These are phyloP conservation scores for Plotosus lineatus DNA, from an alignment of 2,113 vertebrate species.

Conservation along the genomic window DNA sequence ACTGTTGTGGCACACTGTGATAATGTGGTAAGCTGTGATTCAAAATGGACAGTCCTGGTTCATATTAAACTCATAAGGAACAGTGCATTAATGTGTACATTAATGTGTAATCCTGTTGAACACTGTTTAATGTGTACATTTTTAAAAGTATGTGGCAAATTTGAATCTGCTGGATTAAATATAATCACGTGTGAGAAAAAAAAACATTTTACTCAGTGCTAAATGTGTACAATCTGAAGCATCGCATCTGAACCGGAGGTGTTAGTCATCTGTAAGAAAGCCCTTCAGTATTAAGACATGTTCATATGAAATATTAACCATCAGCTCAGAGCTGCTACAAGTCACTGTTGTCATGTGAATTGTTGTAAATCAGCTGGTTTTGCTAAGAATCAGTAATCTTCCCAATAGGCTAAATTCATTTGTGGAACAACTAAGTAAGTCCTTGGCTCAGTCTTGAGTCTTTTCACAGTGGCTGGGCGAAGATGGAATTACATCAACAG, in stretches of 20 bases:
- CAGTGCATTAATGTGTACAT: constrained; percentile 41
- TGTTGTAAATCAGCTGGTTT: constrained; percentile 31
- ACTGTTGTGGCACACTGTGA: neutral
- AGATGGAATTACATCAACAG: constrained; percentile 50
- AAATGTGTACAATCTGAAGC: too few species aligned
- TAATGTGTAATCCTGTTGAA: constrained; percentile 44
- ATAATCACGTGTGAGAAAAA: constrained; percentile 15
- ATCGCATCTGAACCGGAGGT: too few species aligned
- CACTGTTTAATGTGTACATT: constrained; percentile 43
- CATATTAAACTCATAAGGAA: constrained; percentile 10
- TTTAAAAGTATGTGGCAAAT: constrained; percentile 8
- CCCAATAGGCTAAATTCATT: constrained; percentile 14
- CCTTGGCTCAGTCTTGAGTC: constrained; percentile 25
- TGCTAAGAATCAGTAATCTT: constrained; percentile 34
- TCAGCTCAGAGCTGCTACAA: constrained; percentile 7
- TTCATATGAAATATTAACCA: neutral
- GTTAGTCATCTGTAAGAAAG: too few species aligned
- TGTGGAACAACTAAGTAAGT: constrained; percentile 9
- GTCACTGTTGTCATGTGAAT: constrained; percentile 1
- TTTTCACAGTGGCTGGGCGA: constrained; percentile 27
- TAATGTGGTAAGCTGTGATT: constrained; percentile 1
- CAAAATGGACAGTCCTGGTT: constrained; percentile 25
- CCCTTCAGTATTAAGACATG: neutral
- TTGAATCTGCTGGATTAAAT: constrained; percentile 36
- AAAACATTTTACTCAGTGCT: constrained; percentile 33